A percentile compares a stretch with the other conserved stretches of the same genome.
Evolutionary conservation across 2,888 invertebrate genomes (phyloP).

Genomic region (Pomacea canaliculata): DNA sequence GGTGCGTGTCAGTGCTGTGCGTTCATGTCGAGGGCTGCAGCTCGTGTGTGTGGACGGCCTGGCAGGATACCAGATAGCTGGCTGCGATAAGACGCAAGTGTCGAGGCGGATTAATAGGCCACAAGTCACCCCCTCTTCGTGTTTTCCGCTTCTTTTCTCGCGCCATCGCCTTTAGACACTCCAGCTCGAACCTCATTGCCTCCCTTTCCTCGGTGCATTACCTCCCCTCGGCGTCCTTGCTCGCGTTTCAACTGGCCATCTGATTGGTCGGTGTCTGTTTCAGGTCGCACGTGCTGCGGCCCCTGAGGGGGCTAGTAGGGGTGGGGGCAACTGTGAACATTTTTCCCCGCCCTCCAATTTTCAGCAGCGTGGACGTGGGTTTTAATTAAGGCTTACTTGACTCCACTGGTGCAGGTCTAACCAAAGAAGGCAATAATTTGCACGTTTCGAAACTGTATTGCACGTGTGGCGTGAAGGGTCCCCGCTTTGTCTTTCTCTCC

Average conservation of each 20-base stretch:
- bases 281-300: conserved; percentile 32
- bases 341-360: conserved; percentile 26
- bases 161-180: conserved; percentile 20
- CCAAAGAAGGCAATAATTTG: conserved; percentile 23
- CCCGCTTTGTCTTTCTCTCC: conserved; percentile 15
- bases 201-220: conserved; percentile 12
- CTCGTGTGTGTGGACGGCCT: too few species aligned
- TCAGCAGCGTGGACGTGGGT: conserved; percentile 20
- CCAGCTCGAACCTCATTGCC: conserved; percentile 16
- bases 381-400: conserved; percentile 29
- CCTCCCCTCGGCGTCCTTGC: conserved; percentile 10
- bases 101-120: conserved; percentile 10
- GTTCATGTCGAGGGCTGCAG: too few species aligned
- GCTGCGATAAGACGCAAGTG: neutral
- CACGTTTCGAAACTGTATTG: conserved; percentile 26
- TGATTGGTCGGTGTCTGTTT: conserved; percentile 33
- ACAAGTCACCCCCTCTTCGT: neutral
- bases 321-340: neutral
- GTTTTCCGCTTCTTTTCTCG: conserved; percentile 17
- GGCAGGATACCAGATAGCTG: too few species aligned
- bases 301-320: conserved; percentile 8
- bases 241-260: conserved; percentile 9
- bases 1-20: too few species aligned
- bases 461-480: conserved; percentile 17
- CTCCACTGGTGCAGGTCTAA: conserved; percentile 15